Percentiles rank a stretch among this genome's conserved stretches.
These are phyloP conservation scores for Phengaris alcon DNA, from an alignment of 2,888 invertebrate genomes.

Conservation along the genomic window DNA sequence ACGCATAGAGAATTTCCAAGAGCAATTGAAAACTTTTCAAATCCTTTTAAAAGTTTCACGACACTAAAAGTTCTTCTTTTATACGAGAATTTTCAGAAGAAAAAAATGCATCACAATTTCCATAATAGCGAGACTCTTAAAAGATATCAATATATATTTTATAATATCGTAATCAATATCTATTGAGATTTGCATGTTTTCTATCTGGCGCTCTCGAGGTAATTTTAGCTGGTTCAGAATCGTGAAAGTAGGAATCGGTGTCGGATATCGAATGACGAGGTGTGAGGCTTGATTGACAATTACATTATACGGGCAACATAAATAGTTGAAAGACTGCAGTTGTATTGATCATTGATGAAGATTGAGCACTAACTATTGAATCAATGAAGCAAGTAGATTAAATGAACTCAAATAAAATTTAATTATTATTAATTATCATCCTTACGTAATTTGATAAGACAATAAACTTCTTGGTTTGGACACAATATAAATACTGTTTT, in stretches of 20 bases:
- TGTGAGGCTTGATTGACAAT: neutral
- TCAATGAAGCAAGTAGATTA: no score
- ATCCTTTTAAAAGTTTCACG: slow-evolving; percentile 19
- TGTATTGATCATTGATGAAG: neutral
- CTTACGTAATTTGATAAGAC: no score
- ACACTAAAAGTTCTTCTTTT: neutral
- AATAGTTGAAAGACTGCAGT: neutral
- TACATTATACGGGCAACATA: neutral
- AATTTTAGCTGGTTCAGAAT: slow-evolving; percentile 5
- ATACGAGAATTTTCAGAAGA: no score
- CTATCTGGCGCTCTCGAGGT: neutral
- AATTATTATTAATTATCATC: no score
- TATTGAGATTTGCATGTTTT: neutral
- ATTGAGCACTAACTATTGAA: no score
- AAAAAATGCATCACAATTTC: no score
- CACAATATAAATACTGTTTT: no score
- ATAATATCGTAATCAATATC: slow-evolving; percentile 2
- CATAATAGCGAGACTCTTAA: no score
- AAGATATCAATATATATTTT: neutral
- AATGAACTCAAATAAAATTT: no score
- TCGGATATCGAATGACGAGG: neutral
- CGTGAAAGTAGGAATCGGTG: slow-evolving; percentile 17
- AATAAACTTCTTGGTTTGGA: no score
- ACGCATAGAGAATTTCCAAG: neutral
- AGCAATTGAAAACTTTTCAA: slow-evolving; percentile 13